Percentiles rank a stretch among this genome's conserved stretches.
phyloP scores from a whole-genome alignment of 2,113 vertebrate species.

The Hyperopisus bebe region DNA sequence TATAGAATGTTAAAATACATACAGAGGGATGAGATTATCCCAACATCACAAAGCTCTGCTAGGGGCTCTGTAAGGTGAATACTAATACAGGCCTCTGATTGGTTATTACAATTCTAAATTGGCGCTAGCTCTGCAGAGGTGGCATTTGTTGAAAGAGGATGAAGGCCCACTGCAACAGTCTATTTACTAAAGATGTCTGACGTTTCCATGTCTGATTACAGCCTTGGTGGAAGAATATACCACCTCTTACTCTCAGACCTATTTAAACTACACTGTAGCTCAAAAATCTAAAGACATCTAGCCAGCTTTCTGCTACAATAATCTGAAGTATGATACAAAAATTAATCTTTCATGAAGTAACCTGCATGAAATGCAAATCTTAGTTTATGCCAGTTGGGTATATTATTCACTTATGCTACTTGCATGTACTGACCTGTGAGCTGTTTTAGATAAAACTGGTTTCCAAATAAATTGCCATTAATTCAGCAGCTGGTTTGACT shows the following conservation, averaged over 20 bases:
- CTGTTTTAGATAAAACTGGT: not conserved
- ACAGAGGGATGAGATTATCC: not conserved
- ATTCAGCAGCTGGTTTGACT: not conserved
- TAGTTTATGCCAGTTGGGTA: not conserved
- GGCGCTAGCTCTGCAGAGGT: not conserved
- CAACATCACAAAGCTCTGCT: not conserved
- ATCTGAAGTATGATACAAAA: not conserved
- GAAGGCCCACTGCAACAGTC: not conserved
- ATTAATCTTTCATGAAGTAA: not conserved
- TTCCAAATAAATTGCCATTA: conserved; percentile 3
- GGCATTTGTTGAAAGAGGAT: not conserved
- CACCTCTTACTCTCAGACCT: not conserved
- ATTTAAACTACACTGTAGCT: not conserved
- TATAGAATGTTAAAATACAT: not conserved
- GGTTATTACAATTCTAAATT: not conserved
- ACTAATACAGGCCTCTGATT: conserved; percentile 1
- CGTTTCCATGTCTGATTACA: not conserved
- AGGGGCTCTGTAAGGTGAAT: not conserved
- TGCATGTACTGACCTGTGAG: not conserved
- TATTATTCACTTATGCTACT: not conserved
- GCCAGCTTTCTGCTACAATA: not conserved
- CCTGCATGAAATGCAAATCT: not conserved
- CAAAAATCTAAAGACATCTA: not conserved
- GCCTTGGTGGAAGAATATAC: not conserved
- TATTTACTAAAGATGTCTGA: not conserved